Percentiles rank a stretch among this genome's conserved stretches.
Conservation (phyloP, 2,888 invertebrate genomes). For the Orthonevra nobilis region DNA sequence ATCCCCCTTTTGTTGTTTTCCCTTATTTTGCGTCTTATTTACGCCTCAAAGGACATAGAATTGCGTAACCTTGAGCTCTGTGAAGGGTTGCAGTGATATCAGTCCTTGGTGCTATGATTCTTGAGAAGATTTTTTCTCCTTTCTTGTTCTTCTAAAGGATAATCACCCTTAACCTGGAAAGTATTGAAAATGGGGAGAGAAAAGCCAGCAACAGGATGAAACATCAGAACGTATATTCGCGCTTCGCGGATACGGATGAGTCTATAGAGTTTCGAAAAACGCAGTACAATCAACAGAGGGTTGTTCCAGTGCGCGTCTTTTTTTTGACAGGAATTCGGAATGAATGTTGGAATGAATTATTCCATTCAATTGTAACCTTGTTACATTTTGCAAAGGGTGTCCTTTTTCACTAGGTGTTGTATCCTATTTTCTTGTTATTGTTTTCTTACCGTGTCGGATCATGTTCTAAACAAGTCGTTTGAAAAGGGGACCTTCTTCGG, state of each 20-base stretch:
- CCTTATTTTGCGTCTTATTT: conserved; percentile 55
- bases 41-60: conserved; percentile 51
- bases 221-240: conserved; percentile 53
- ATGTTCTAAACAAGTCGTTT: conserved; percentile 11
- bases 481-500: not conserved
- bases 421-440: not conserved
- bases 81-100: conserved; percentile 56
- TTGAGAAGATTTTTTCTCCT: conserved; percentile 27
- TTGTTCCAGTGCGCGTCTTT: not conserved
- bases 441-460: conserved; percentile 7
- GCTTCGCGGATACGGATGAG: not conserved
- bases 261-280: conserved; percentile 23
- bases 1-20: conserved; percentile 48
- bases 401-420: not conserved
- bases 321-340: not conserved
- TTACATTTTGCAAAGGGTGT: conserved; percentile 15
- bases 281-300: conserved; percentile 20
- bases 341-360: conserved; percentile 28
- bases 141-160: conserved; percentile 15
- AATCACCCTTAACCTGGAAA: conserved; percentile 42
- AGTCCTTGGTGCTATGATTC: conserved; percentile 33
- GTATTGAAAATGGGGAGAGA: conserved; percentile 39
- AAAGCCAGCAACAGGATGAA: conserved; percentile 58
- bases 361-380: conserved; percentile 33
- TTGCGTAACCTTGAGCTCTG: conserved; percentile 55